Percentiles rank a stretch among this genome's conserved stretches.
phyloP scores from a whole-genome alignment of 2,113 vertebrate genomes.

The Pongo abelii region DNA sequence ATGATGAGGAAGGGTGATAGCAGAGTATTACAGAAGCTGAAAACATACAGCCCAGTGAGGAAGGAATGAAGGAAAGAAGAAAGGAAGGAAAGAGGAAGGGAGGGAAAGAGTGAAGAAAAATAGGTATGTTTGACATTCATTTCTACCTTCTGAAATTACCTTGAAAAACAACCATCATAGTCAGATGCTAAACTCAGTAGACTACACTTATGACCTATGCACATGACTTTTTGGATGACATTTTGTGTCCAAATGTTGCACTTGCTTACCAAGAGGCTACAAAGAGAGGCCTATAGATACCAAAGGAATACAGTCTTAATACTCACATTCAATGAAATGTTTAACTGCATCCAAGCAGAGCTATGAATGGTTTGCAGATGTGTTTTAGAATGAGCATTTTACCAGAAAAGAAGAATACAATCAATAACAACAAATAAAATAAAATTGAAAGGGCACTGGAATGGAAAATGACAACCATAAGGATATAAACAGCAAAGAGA shows the following conservation, averaged over 20 bases:
- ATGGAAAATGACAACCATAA: background rate
- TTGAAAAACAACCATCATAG: background rate
- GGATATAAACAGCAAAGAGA: background rate
- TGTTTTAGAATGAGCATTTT: conserved; percentile 31
- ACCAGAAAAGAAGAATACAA: background rate
- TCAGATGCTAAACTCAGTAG: background rate
- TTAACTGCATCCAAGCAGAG: background rate
- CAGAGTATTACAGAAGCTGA: background rate
- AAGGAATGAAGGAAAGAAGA: background rate
- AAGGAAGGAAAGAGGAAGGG: too few relatives aligned
- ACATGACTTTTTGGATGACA: background rate
- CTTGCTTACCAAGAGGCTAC: conserved; percentile 5
- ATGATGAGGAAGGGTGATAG: rapidly evolving
- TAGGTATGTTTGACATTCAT: background rate
- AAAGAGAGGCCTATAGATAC: background rate
- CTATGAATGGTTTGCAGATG: background rate
- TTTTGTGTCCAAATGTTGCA: background rate
- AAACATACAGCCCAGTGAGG: background rate
- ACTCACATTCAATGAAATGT: background rate
- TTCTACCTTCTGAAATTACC: background rate
- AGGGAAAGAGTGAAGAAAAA: background rate
- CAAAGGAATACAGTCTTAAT: background rate
- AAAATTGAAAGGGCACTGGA: conserved; percentile 2
- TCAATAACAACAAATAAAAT: background rate
- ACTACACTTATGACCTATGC: background rate